Conservation (phyloP, 2,888 invertebrate genomes). For the Platycheirus rosarum region DNA sequence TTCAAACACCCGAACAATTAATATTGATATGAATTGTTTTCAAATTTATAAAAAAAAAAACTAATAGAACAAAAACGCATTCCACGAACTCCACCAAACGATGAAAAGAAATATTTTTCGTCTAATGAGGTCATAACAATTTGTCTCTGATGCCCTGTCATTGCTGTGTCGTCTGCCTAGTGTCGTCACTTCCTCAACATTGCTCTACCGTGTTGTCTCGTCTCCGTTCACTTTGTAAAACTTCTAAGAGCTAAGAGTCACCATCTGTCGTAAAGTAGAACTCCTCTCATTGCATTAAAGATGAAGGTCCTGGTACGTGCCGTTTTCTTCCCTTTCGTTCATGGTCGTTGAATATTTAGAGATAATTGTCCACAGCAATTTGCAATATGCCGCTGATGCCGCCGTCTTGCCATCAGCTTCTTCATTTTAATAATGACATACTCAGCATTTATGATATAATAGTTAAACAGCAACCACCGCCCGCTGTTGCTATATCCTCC, state of each 20-base stretch:
- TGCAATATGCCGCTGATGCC: slow-evolving; percentile 44
- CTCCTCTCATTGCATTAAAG: slow-evolving; percentile 56
- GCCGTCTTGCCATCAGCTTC: slow-evolving; percentile 34
- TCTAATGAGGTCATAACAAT: slow-evolving; percentile 62
- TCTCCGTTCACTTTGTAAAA: slow-evolving; percentile 45
- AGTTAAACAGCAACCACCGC: slow-evolving; percentile 25
- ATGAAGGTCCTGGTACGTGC: slow-evolving; percentile 67
- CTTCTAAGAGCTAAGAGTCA: slow-evolving; percentile 43
- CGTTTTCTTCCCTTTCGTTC: slow-evolving; percentile 53
- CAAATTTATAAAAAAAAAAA: neutral
- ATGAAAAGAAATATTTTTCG: slow-evolving; percentile 47
- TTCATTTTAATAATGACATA: slow-evolving; percentile 62
- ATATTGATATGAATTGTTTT: slow-evolving; percentile 5
- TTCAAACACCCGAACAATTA: neutral
- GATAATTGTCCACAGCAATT: slow-evolving; percentile 68
- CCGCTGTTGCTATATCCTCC: slow-evolving; percentile 6
- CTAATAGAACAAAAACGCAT: neutral
- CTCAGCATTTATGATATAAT: slow-evolving; percentile 60
- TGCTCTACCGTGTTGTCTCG: neutral
- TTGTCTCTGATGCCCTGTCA: slow-evolving; percentile 28
- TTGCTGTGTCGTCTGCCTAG: slow-evolving; percentile 20
- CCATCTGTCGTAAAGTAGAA: slow-evolving; percentile 65
- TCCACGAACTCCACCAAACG: slow-evolving; percentile 1
- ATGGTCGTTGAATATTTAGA: slow-evolving; percentile 65
- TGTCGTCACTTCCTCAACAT: slow-evolving; percentile 13